phyloP scores from a whole-genome alignment of 2,888 invertebrate species.

The Argyresthia goedartella region DNA sequence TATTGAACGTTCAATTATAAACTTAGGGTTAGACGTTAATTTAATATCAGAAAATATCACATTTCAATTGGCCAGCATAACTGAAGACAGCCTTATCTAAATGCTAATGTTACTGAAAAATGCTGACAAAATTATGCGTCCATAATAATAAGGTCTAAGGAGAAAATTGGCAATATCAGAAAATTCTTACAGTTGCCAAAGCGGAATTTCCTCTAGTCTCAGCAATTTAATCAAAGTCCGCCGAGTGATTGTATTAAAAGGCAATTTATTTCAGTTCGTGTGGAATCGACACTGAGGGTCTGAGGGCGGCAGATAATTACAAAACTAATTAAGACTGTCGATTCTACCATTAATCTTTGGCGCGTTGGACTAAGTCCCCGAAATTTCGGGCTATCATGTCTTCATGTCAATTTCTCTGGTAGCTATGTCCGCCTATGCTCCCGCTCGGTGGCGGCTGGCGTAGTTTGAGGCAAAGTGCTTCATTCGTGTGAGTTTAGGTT shows the following conservation, averaged over 20 bases:
- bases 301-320: constrained; percentile 54
- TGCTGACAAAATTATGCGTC: neutral
- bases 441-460: too few species aligned
- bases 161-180: too few species aligned
- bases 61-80: constrained; percentile 4
- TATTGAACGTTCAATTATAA: too few species aligned
- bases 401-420: too few species aligned
- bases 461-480: too few species aligned
- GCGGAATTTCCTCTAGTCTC: constrained; percentile 5
- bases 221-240: constrained; percentile 39
- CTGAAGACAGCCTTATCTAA: constrained; percentile 2
- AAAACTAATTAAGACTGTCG: constrained; percentile 67
- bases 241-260: constrained; percentile 56
- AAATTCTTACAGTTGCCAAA: too few species aligned
- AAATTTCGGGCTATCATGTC: too few species aligned
- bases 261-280: constrained; percentile 62
- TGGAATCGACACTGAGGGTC: constrained; percentile 26
- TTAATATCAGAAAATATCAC: too few species aligned
- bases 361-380: too few species aligned
- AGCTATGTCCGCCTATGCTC: too few species aligned
- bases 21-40: too few species aligned
- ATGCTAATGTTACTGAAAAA: neutral
- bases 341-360: constrained; percentile 57
- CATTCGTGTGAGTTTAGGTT: too few species aligned
- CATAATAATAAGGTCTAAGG: neutral